phyloP scores from a whole-genome alignment of 2,113 vertebrate genomes.

The Albula goreensis region DNA sequence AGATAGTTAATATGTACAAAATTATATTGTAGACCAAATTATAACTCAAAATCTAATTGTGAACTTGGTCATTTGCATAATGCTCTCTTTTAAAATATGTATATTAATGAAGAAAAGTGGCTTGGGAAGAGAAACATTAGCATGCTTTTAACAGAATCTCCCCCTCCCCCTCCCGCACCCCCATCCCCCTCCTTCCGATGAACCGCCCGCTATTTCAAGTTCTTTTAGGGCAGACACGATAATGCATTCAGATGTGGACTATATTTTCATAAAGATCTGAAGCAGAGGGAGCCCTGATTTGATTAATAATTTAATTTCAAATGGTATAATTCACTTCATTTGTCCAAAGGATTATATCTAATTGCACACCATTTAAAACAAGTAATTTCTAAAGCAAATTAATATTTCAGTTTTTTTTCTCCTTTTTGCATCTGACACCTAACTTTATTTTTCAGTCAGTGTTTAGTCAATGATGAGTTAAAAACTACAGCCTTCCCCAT shows the following conservation, averaged over 20 bases:
- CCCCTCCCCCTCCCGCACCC: background rate
- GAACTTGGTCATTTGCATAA: conserved; percentile 61
- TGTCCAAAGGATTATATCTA: conserved; percentile 35
- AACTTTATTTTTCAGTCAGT: background rate
- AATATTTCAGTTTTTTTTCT: conserved; percentile 13
- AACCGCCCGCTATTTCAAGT: background rate
- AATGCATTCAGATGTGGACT: conserved; percentile 44
- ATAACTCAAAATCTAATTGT: conserved; percentile 54
- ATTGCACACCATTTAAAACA: conserved; percentile 27
- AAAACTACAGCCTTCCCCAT: background rate
- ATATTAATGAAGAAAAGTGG: conserved; percentile 61
- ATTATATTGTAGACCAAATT: conserved; percentile 62
- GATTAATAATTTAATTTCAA: conserved; percentile 50
- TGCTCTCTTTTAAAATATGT: conserved; percentile 66
- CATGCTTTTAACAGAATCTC: conserved; percentile 53
- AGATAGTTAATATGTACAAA: conserved; percentile 60
- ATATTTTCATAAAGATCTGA: conserved; percentile 33
- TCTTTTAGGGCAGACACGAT: conserved; percentile 34
- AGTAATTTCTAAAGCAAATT: conserved; percentile 27
- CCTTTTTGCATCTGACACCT: background rate
- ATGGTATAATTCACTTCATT: conserved; percentile 43
- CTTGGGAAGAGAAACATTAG: conserved; percentile 53
- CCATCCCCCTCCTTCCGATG: background rate
- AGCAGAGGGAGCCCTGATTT: conserved; percentile 38
- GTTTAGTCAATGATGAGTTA: background rate